Evolutionary conservation across 2,888 invertebrate species (phyloP), one percentile per base, ranked within the genome.

Genomic region (Melanchra persicariae): DNA sequence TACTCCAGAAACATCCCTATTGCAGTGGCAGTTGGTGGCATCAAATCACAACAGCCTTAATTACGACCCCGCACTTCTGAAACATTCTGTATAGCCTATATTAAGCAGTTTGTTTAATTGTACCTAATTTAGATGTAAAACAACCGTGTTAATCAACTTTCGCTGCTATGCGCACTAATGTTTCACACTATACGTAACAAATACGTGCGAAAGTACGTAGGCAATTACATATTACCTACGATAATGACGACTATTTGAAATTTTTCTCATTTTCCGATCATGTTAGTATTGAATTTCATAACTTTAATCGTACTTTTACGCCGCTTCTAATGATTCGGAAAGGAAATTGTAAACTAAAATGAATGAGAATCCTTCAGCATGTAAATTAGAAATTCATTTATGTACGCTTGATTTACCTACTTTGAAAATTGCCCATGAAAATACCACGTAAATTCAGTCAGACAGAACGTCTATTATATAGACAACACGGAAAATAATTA

Each of bases 311-410:
- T 45, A 64, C 51, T 60, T 51, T 63, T 43, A 81, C 55, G 77
- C 57, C 52, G 17, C 61, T 61, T 45, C 63, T 77, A 72, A 81
- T 67, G 24, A 58, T 49, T 24, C 61, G 80, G 12, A 75, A 54
- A 47, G 47, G 19, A 51, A 64, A 70, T 54, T 74, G 54, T 66
- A 78, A 80, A 70, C 61, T 80, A 61, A 65, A 69, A 49, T 49
- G 47, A 61, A 80, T 70, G 40, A 52, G 61, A 55, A 80, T 51
- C 34, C 22, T 26, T 47, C 8, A 45, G 51, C 66, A 63, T 71
- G 47, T 60, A 63, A 37, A 76, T 66, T 49, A 15, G 24, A 67
- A 66, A 55, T 60, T 45, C 37, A 57, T 52, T 49, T 26, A 54
- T 51, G 2, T 15, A 55, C 43, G 34, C 54, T 70, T 54, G 61